phyloP scores from a whole-genome alignment of 2,113 vertebrate genomes.

The Halichoerus grypus region DNA sequence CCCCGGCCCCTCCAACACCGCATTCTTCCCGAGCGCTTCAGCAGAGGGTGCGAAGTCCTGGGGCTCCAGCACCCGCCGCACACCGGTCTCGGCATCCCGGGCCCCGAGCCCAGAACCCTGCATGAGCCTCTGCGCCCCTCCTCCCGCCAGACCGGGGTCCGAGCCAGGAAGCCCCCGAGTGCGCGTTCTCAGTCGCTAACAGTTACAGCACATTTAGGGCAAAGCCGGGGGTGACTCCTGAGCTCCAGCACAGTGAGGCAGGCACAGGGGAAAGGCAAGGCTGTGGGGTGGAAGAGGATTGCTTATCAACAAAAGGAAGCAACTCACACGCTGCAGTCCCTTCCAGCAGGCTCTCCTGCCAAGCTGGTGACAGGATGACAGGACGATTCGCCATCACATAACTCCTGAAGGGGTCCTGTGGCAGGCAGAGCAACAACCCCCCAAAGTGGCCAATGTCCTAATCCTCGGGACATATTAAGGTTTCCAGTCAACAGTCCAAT shows the following conservation, averaged over 20 bases:
- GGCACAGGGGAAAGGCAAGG: background rate
- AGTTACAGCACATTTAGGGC: background rate
- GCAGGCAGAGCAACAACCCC: background rate
- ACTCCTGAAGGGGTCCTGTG: rapidly evolving
- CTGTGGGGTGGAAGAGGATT: rapidly evolving
- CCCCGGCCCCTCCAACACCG: background rate
- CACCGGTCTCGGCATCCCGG: background rate
- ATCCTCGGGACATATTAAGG: background rate
- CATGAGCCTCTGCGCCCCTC: background rate
- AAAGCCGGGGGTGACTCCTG: too few species aligned
- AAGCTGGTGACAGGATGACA: background rate
- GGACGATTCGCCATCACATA: background rate
- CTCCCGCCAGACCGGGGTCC: background rate
- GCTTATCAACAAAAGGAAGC: background rate
- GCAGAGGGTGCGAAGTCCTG: background rate
- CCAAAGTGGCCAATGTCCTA: background rate
- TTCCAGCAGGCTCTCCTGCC: background rate
- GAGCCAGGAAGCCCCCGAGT: background rate
- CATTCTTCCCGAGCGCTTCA: background rate
- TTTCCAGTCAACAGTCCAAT: background rate
- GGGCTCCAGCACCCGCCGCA: background rate
- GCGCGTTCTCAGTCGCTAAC: background rate
- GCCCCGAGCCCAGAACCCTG: background rate
- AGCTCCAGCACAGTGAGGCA: background rate
- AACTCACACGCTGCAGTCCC: background rate